phyloP scores from a whole-genome alignment of 2,888 invertebrate species.

The Leptothorax acervorum region DNA sequence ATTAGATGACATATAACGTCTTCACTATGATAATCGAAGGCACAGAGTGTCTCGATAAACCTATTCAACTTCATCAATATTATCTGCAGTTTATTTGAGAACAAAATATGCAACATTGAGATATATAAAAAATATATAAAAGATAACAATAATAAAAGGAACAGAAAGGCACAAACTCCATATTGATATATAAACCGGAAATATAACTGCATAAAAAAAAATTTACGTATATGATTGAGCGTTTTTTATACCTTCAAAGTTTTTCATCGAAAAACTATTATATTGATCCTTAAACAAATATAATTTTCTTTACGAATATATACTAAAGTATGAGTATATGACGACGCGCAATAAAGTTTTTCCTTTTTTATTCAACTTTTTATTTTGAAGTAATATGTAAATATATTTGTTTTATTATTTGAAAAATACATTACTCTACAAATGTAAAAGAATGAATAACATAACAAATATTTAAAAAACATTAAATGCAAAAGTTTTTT shows the following conservation, averaged over 20 bases:
- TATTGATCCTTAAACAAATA: background rate
- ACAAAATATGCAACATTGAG: background rate
- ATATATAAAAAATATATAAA: background rate
- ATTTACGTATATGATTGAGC: background rate
- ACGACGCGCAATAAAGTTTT: too few species aligned
- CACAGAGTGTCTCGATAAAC: background rate
- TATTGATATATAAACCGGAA: background rate
- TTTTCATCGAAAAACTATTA: background rate
- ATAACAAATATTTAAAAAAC: background rate
- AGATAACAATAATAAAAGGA: background rate
- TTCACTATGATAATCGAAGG: background rate
- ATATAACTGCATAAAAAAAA: background rate
- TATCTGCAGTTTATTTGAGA: background rate
- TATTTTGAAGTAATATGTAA: background rate
- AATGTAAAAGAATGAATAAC: background rate
- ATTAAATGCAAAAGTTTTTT: too few species aligned
- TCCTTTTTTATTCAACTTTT: background rate
- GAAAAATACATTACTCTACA: background rate
- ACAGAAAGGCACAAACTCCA: background rate
- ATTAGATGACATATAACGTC: conserved; percentile 17
- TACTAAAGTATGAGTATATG: background rate
- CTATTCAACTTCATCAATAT: background rate
- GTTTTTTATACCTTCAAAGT: background rate
- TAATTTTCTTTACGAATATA: background rate
- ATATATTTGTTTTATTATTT: background rate